Evolutionary conservation across 2,888 invertebrate genomes (phyloP).

Genomic region (Leptura quadrifasciata): DNA sequence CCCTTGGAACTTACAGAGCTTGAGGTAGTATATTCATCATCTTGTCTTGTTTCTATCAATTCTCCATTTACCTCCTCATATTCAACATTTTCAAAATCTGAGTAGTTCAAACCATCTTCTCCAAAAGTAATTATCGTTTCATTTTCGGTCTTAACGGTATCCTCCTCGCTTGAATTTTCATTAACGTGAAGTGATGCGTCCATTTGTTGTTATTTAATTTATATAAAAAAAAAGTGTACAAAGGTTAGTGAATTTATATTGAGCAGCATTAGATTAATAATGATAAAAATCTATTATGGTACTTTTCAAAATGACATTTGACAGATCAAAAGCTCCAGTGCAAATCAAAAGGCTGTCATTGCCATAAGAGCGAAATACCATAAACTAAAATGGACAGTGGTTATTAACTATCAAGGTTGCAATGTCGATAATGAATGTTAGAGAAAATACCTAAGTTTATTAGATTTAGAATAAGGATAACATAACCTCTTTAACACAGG

Average conservation of each 20-base stretch:
- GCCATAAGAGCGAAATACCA: neutral
- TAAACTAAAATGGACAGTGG: neutral
- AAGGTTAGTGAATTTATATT: no score
- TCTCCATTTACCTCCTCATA: slow-evolving; percentile 41
- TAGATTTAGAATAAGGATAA: no score
- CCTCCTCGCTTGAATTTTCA: slow-evolving; percentile 18
- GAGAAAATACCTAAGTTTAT: no score
- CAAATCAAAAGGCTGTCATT: neutral
- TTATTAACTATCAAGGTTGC: neutral
- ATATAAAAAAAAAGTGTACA: no score
- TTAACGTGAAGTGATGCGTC: neutral
- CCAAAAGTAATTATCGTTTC: slow-evolving; percentile 31
- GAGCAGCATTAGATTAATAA: no score
- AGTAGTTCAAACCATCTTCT: slow-evolving; percentile 44
- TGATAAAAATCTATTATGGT: no score
- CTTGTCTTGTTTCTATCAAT: slow-evolving; percentile 17
- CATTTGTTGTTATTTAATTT: neutral
- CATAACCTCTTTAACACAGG: no score
- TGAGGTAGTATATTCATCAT: slow-evolving; percentile 29
- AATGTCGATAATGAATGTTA: no score
- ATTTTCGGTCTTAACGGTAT: slow-evolving; percentile 35
- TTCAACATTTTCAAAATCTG: slow-evolving; percentile 46
- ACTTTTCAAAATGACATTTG: neutral
- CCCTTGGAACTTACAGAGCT: slow-evolving; percentile 24
- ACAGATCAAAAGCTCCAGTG: no score